phyloP scores from a whole-genome alignment of 1,140 invertebrate genomes.

The silkworm (Bombyx mori) region DNA sequence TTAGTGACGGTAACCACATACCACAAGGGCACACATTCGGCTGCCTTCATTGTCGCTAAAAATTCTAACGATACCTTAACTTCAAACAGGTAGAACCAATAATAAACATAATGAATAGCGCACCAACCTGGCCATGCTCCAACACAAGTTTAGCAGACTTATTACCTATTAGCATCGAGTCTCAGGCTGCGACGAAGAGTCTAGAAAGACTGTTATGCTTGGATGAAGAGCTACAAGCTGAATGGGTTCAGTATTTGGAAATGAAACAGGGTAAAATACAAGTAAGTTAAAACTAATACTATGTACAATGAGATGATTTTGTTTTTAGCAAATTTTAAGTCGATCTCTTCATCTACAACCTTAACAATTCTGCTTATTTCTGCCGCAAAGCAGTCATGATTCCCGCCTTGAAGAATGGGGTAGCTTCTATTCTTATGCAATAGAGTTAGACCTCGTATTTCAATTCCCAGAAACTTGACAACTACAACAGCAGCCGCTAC shows the following conservation, averaged over 20 bases:
- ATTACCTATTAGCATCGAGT: conserved; percentile 22
- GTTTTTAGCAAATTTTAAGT: no score
- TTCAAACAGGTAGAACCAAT: conserved; percentile 41
- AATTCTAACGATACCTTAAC: background rate
- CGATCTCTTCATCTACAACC: no score
- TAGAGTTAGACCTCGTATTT: no score
- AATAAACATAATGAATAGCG: conserved; percentile 37
- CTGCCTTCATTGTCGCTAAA: no score
- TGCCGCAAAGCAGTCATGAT: no score
- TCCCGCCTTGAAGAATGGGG: no score
- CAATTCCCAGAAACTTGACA: conserved; percentile 25
- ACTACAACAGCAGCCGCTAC: conserved; percentile 33
- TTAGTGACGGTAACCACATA: no score
- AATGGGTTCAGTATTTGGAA: conserved; percentile 47
- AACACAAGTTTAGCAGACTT: conserved; percentile 27
- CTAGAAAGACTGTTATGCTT: conserved; percentile 47
- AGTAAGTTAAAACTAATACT: conserved; percentile 27
- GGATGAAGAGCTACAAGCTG: conserved; percentile 27
- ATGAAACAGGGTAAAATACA: conserved; percentile 26
- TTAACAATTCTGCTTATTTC: no score
- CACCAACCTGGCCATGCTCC: conserved; percentile 54
- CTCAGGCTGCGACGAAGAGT: conserved; percentile 28
- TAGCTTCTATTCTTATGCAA: no score
- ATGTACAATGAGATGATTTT: background rate
- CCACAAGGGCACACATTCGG: no score